Evolutionary conservation across 2,888 invertebrate species (phyloP).

Genomic region (Epicampocera succincta): DNA sequence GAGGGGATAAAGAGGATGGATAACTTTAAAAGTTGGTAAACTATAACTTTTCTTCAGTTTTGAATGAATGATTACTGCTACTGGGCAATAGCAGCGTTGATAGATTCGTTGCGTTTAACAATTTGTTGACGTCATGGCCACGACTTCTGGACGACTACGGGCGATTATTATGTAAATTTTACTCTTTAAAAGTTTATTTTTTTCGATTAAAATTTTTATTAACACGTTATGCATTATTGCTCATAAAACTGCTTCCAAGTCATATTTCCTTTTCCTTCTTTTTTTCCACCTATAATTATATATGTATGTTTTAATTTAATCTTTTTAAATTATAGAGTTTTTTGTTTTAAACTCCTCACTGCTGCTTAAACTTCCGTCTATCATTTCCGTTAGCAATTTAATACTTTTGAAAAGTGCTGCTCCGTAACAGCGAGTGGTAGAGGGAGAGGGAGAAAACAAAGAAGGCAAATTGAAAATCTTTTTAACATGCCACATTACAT

Average conservation of each 20-base stretch:
- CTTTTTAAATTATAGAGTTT: conserved; percentile 60
- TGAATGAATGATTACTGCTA: too few species aligned
- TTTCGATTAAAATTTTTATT: conserved; percentile 46
- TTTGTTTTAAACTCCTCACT: conserved; percentile 6
- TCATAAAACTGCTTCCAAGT: conserved; percentile 34
- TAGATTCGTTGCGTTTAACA: too few species aligned
- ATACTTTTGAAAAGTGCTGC: conserved; percentile 60
- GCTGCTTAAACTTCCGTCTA: conserved; percentile 72
- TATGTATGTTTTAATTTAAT: conserved; percentile 47
- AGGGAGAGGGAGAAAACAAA: conserved; percentile 11
- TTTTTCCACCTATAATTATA: background rate
- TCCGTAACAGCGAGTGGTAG: too few species aligned
- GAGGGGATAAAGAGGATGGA: too few species aligned
- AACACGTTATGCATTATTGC: conserved; percentile 48
- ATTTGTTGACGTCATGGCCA: too few species aligned
- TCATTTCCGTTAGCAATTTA: conserved; percentile 79
- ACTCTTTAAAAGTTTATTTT: too few species aligned
- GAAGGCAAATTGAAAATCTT: conserved; percentile 56
- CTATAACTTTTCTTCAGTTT: too few species aligned
- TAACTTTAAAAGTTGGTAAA: too few species aligned
- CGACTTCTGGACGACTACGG: too few species aligned
- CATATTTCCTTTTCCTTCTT: conserved; percentile 39
- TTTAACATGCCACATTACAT: conserved; percentile 70
- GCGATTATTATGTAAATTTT: too few species aligned
- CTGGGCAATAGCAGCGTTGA: too few species aligned